Conservation (phyloP, 2,888 invertebrate genomes). For the Phyto melanocephala region DNA sequence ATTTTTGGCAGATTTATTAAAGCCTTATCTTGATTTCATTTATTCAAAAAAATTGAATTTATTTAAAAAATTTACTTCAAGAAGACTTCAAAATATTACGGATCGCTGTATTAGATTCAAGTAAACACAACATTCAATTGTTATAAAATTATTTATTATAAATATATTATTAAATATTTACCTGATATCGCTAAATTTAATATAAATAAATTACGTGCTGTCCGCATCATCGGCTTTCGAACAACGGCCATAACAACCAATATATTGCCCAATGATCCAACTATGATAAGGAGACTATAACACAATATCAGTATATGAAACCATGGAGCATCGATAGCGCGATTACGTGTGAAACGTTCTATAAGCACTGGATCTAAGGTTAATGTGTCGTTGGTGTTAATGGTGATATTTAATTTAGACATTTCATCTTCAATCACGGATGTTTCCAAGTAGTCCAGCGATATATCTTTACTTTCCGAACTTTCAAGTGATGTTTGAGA, state of each 20-base stretch:
- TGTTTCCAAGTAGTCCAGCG: constrained; percentile 67
- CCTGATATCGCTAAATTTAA: constrained; percentile 90
- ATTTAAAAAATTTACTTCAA: too few species aligned
- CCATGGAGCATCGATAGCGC: constrained; percentile 85
- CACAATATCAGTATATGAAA: constrained; percentile 84
- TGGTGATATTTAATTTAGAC: constrained; percentile 43
- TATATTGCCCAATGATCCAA: constrained; percentile 91
- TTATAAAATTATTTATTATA: too few species aligned
- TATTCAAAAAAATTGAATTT: too few species aligned
- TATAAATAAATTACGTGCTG: constrained; percentile 95
- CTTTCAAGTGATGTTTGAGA: constrained; percentile 46
- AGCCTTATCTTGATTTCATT: too few species aligned
- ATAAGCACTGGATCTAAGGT: constrained; percentile 70
- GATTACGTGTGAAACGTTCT: constrained; percentile 84
- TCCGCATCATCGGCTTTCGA: constrained; percentile 92
- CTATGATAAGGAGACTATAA: constrained; percentile 87
- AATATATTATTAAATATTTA: constrained; percentile 66
- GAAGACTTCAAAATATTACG: too few species aligned
- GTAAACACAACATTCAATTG: too few species aligned
- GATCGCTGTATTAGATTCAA: too few species aligned
- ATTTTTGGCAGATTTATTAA: too few species aligned
- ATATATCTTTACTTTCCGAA: constrained; percentile 37
- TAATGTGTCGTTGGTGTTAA: constrained; percentile 39
- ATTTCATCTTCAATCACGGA: constrained; percentile 15
- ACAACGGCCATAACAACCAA: constrained; percentile 89